Evolutionary conservation across 2,113 vertebrate genomes (phyloP).

Genomic region (Cyprinus carpio): DNA sequence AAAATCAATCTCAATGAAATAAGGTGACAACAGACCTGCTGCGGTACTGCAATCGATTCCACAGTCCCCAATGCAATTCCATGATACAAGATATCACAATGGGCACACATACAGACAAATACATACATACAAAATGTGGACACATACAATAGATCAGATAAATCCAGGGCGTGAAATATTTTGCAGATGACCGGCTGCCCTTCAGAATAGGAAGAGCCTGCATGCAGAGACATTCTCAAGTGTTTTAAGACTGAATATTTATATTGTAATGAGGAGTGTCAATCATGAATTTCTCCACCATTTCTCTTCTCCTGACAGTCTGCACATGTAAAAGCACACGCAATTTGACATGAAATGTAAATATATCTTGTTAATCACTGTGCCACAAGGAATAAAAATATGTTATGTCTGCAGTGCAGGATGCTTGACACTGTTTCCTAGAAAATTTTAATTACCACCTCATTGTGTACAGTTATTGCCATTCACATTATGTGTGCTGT

Average conservation of each 20-base stretch:
- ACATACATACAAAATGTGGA: background rate
- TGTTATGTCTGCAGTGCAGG: background rate
- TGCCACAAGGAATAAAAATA: background rate
- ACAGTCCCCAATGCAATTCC: background rate
- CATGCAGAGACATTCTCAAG: slow-evolving; percentile 13
- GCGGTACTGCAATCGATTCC: background rate
- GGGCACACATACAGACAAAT: background rate
- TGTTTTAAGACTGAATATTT: slow-evolving; percentile 5
- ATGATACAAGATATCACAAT: background rate
- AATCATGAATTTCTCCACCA: background rate
- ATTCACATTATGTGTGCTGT: slow-evolving; percentile 5
- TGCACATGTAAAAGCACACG: background rate
- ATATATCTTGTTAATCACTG: background rate
- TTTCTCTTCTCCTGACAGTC: background rate
- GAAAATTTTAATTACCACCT: background rate
- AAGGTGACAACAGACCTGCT: slow-evolving; percentile 33
- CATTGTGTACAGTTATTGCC: background rate
- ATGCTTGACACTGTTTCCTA: background rate
- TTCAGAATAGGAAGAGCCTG: background rate
- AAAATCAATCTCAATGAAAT: slow-evolving; percentile 42
- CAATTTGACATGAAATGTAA: background rate
- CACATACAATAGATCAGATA: background rate
- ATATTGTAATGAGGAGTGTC: background rate
- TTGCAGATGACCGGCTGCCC: background rate
- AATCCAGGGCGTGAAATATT: background rate